These are phyloP conservation scores for Xenopus laevis DNA, from an alignment of 2,113 vertebrate species.

Conservation along the genomic window DNA sequence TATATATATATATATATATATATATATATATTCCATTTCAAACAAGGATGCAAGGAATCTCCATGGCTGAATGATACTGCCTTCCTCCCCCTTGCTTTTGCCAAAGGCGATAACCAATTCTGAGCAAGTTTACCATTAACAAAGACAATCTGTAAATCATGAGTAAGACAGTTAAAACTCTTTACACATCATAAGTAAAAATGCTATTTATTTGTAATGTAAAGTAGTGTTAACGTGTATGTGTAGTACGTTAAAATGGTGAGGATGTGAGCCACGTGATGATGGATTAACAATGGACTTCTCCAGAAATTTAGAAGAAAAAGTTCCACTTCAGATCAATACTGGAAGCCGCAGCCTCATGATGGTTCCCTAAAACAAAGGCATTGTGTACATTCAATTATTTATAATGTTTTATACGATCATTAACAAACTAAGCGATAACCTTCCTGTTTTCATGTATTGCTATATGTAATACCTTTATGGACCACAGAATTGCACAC, in stretches of 20 bases:
- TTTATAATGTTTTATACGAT: neutral
- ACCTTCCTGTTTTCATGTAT: neutral
- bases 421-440: neutral
- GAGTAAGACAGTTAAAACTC: conserved; percentile 49
- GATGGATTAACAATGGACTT: conserved; percentile 24
- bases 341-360: neutral
- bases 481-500: neutral
- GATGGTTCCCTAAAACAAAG: neutral
- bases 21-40: conserved; percentile 52
- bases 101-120: conserved; percentile 51
- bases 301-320: neutral
- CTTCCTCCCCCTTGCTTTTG: conserved; percentile 53
- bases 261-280: conserved; percentile 33
- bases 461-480: neutral
- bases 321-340: neutral
- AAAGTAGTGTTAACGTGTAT: conserved; percentile 60
- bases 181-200: conserved; percentile 51
- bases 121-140: conserved; percentile 52
- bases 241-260: conserved; percentile 55
- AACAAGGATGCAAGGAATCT: conserved; percentile 49
- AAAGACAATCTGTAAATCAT: conserved; percentile 51
- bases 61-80: conserved; percentile 51
- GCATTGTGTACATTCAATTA: neutral
- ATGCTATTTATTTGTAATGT: conserved; percentile 68
- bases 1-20: conserved; percentile 16